These are phyloP conservation scores for Picathartes gymnocephalus DNA, from an alignment of 2,113 vertebrate species.

Conservation along the genomic window DNA sequence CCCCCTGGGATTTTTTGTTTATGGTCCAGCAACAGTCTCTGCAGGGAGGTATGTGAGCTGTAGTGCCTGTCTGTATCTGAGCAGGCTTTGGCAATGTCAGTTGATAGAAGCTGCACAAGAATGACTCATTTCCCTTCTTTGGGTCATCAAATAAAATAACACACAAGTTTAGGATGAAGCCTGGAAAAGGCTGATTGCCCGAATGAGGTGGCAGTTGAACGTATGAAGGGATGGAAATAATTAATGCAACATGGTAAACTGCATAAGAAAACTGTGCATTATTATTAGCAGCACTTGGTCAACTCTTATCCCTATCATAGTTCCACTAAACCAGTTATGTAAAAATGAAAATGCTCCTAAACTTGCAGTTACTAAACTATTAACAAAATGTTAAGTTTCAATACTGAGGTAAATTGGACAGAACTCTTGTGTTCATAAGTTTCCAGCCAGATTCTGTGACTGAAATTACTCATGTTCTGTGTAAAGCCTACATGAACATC, in stretches of 20 bases:
- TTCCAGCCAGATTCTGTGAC: neutral
- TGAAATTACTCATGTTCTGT: neutral
- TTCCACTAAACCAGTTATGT: neutral
- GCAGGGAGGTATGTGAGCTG: neutral
- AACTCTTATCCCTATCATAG: neutral
- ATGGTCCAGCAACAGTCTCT: slow-evolving; percentile 44
- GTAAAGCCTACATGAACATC: neutral
- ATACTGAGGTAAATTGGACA: neutral
- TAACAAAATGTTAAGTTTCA: neutral
- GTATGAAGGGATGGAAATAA: neutral
- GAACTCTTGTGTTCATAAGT: neutral
- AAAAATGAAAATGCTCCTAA: neutral
- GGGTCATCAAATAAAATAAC: slow-evolving; percentile 11
- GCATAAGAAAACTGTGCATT: neutral
- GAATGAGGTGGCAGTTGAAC: neutral
- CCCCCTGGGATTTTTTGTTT: neutral
- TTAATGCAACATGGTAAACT: neutral
- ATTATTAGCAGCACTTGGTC: neutral
- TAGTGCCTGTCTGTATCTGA: slow-evolving; percentile 20
- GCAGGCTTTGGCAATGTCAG: neutral
- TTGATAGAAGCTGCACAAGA: neutral
- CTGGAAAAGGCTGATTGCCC: neutral
- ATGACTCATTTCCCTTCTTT: slow-evolving; percentile 22
- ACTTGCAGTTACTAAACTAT: neutral
- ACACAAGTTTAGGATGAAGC: neutral